Evolutionary conservation across 2,113 vertebrate species (phyloP).

Genomic region (Pseudorectes ferrugineus): DNA sequence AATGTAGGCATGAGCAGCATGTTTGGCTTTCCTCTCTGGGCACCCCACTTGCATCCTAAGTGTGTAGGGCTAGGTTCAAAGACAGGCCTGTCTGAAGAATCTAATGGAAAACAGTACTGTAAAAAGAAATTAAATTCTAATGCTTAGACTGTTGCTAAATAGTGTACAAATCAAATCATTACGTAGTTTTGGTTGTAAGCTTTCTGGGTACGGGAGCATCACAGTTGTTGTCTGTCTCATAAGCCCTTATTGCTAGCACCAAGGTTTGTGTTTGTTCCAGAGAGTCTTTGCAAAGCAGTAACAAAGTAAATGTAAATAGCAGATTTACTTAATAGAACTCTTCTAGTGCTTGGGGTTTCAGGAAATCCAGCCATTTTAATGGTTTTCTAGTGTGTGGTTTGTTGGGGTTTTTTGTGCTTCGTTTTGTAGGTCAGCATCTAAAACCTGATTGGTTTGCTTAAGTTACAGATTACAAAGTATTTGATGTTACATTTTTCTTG

Average conservation of each 20-base stretch:
- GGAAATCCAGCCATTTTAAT: background rate
- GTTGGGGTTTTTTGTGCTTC: background rate
- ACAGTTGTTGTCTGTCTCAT: background rate
- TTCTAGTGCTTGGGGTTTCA: background rate
- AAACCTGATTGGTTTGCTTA: background rate
- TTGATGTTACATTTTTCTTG: background rate
- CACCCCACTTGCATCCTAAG: background rate
- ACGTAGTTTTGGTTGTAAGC: background rate
- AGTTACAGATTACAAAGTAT: background rate
- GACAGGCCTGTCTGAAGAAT: background rate
- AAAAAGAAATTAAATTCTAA: background rate
- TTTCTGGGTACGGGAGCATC: background rate
- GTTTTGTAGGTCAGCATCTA: background rate
- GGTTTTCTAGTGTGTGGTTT: background rate
- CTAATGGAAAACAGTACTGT: background rate
- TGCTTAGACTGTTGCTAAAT: background rate
- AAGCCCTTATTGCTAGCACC: background rate
- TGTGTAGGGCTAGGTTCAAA: background rate
- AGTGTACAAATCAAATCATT: background rate
- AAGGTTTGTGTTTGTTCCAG: background rate
- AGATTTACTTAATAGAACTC: background rate
- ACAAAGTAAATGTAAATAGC: background rate
- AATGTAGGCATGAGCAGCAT: rapidly evolving
- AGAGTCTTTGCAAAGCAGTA: background rate
- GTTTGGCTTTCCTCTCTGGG: background rate